These are phyloP conservation scores for Sycobia sp. DNA, from an alignment of 1,140 invertebrate genomes.

Conservation along the genomic window DNA sequence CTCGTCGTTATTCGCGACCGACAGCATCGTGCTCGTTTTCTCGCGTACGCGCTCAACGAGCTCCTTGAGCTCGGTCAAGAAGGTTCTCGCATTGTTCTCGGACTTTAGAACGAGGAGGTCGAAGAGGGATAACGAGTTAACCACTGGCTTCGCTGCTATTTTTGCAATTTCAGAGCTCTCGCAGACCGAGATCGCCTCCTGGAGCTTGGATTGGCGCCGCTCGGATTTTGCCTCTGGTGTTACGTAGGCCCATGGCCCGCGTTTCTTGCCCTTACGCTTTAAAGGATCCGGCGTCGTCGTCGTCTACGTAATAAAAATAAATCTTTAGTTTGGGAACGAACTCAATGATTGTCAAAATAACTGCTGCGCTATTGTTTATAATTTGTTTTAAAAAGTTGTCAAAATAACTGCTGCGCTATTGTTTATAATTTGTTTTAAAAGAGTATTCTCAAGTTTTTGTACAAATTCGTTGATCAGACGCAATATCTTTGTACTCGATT, in stretches of 20 bases:
- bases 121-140: conserved; percentile 52
- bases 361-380: too few relatives aligned
- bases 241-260: conserved; percentile 56
- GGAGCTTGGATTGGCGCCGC: conserved; percentile 60
- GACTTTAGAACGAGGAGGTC: conserved; percentile 54
- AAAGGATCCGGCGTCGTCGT: conserved; percentile 45
- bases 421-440: too few relatives aligned
- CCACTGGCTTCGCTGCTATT: conserved; percentile 56
- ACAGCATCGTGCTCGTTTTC: conserved; percentile 44
- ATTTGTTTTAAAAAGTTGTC: too few relatives aligned
- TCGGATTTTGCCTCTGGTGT: conserved; percentile 59
- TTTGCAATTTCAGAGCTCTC: conserved; percentile 53
- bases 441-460: too few relatives aligned
- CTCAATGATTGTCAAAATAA: too few relatives aligned
- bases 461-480: too few relatives aligned
- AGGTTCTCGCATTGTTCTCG: conserved; percentile 48
- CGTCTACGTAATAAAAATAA: conserved; percentile 22
- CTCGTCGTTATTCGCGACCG: conserved; percentile 35
- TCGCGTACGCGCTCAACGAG: conserved; percentile 48
- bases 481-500: too few relatives aligned
- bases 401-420: too few relatives aligned
- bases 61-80: conserved; percentile 49
- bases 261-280: conserved; percentile 56
- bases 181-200: conserved; percentile 60
- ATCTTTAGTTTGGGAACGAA: not conserved